A percentile compares a stretch with the other conserved stretches of the same genome.
These are phyloP conservation scores for Tenthredo mesomela DNA, from an alignment of 2,888 invertebrate genomes.

Conservation along the genomic window DNA sequence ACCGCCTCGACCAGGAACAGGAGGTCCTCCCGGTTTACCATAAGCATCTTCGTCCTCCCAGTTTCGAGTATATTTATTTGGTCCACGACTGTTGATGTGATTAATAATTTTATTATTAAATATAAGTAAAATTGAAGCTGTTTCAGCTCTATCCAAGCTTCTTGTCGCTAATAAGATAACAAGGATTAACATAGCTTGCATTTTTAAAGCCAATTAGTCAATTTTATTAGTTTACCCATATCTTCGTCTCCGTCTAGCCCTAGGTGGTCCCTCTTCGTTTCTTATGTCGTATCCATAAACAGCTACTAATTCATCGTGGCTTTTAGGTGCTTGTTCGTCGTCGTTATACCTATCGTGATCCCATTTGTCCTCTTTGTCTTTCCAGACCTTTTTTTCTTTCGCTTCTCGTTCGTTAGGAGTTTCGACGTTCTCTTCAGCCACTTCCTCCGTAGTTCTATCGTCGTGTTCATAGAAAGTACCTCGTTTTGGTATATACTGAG, in stretches of 20 bases:
- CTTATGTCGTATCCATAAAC: conserved; percentile 97
- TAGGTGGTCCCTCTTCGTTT: conserved; percentile 94
- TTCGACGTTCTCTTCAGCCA: conserved; percentile 63
- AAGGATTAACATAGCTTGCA: not conserved
- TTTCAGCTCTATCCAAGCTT: not conserved
- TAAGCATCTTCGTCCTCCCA: conserved; percentile 97
- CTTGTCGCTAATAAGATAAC: not conserved
- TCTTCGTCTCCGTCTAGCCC: conserved; percentile 90
- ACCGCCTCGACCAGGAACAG: conserved; percentile 67
- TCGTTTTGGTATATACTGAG: conserved; percentile 97
- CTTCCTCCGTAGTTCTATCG: conserved; percentile 88
- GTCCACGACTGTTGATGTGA: conserved; percentile 85
- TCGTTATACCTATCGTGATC: conserved; percentile 92
- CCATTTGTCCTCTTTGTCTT: conserved; percentile 87
- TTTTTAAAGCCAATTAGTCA: conserved; percentile 29
- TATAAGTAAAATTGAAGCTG: not conserved
- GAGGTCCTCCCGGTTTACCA: conserved; percentile 79
- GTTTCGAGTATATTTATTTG: conserved; percentile 94
- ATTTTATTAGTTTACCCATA: conserved; percentile 84
- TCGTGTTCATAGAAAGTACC: conserved; percentile 99
- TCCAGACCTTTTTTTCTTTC: conserved; percentile 79
- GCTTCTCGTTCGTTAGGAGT: conserved; percentile 71
- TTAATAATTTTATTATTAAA: not conserved
- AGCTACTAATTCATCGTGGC: conserved; percentile 89
- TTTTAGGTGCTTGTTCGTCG: conserved; percentile 91